A percentile compares a stretch with the other conserved stretches of the same genome.
These are phyloP conservation scores for Drosophila hamatofila DNA, from an alignment of 2,888 invertebrate genomes.

Conservation along the genomic window DNA sequence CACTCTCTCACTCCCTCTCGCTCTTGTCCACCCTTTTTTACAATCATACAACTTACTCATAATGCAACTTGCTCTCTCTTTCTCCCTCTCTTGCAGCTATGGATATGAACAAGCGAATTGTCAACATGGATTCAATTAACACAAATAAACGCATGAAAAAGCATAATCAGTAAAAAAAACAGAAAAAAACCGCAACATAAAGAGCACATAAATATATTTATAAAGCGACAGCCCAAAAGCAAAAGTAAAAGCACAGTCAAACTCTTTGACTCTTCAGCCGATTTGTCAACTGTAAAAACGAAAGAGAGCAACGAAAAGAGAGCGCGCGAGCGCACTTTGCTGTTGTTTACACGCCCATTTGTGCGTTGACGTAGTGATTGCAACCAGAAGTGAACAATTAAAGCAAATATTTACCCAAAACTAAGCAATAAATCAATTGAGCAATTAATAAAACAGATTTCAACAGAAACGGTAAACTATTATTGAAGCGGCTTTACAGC, in stretches of 20 bases:
- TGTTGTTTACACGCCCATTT: constrained; percentile 73
- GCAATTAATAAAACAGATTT: constrained; percentile 40
- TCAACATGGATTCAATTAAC: constrained; percentile 46
- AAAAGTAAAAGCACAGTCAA: constrained; percentile 36
- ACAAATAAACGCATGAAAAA: constrained; percentile 43
- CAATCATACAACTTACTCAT: constrained; percentile 16
- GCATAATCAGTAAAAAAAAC: constrained; percentile 39
- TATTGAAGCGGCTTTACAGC: constrained; percentile 37
- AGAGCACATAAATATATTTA: constrained; percentile 28
- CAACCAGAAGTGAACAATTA: constrained; percentile 17
- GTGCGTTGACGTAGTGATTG: constrained; percentile 21
- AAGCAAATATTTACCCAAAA: constrained; percentile 24
- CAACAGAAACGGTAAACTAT: constrained; percentile 12
- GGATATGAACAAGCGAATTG: constrained; percentile 51
- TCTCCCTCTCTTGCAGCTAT: constrained; percentile 47
- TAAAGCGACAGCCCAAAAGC: constrained; percentile 16
- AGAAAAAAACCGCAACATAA: constrained; percentile 7
- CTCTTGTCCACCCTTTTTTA: not conserved
- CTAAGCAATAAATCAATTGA: constrained; percentile 36
- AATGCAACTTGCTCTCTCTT: constrained; percentile 20
- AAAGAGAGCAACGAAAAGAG: constrained; percentile 58
- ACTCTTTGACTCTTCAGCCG: constrained; percentile 43
- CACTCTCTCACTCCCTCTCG: constrained; percentile 1
- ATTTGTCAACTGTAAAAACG: constrained; percentile 19
- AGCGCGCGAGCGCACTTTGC: constrained; percentile 73